Evolutionary conservation across 2,797 vertebrate species (phyloP), one percentile per base, ranked within the genome.

Genomic region (Tapirus indicus): DNA sequence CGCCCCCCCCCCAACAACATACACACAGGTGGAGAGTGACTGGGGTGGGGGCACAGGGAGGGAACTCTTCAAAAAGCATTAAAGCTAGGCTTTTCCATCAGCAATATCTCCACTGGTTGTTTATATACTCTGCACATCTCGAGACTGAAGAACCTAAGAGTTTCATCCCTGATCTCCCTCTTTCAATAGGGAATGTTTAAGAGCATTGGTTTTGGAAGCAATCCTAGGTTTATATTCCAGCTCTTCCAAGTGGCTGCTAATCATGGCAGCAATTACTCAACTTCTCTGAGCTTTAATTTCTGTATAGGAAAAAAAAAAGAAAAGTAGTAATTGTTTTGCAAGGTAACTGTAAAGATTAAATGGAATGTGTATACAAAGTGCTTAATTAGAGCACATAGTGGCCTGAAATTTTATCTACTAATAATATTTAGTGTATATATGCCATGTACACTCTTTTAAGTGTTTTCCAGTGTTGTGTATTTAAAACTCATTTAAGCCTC

Each of bases 41-140:
- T 32, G 4, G 49, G 27, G 32, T 38, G 0, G 7, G 29, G 8
- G 5, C 8, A 3, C 49, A 0, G 27, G 8, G 13, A 12, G 4
- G 5, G 10, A 52, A 18, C 20, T 64, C 29, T 62, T 74, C 13
- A 5, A 17, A 49, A 82, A 77, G 38, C 35, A 16, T 13, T 11
- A 41, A 68, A 80, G 16, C 68, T 27, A 23, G 29, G 17, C 23
- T 38, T 62, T 74, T 60, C 52, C 78, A n/a, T n/a, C 4, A 27
- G 6, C 11, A 41, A 2, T 60, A 23, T 18, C 25, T 56, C 79
- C 58, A 27, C 1, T 29, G n/a, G 5, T 35, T 38, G 9, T 54
- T 69, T 21, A 6, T 3, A 32, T 29, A 41, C 21, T n/a, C 35
- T 11, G 0, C 2, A 2, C 7, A 14, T 58, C 77, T 71, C 25